Evolutionary conservation across 2,888 invertebrate genomes (phyloP).

Genomic region (Meandrusa payeni): DNA sequence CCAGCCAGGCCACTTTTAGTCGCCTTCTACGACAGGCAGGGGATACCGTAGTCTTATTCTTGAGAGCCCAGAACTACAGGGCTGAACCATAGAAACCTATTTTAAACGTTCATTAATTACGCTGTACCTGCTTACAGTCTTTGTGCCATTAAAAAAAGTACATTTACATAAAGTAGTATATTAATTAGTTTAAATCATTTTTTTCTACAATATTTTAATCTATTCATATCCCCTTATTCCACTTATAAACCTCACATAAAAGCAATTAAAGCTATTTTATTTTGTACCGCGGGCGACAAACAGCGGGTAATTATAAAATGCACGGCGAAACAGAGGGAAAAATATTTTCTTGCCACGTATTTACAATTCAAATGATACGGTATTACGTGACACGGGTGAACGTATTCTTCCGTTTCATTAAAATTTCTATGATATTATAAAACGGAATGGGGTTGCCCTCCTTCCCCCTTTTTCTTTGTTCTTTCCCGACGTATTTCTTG

Average conservation of each 20-base stretch:
- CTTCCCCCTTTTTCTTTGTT: constrained; percentile 9
- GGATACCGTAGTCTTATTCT: too few species aligned
- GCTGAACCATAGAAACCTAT: too few species aligned
- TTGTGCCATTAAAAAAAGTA: too few species aligned
- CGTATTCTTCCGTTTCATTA: constrained; percentile 16
- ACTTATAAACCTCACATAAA: constrained; percentile 3
- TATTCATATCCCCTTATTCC: too few species aligned
- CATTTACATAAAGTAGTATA: too few species aligned
- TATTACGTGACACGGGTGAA: constrained; percentile 12
- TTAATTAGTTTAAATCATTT: too few species aligned
- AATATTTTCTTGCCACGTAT: constrained; percentile 16
- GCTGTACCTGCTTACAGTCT: too few species aligned
- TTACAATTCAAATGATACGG: constrained; percentile 16
- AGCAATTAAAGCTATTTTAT: constrained; percentile 3
- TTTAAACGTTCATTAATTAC: too few species aligned
- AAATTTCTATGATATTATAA: constrained; percentile 18
- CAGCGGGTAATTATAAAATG: constrained; percentile 13
- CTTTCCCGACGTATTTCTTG: background rate
- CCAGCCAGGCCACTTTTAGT: too few species aligned
- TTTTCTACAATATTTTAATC: too few species aligned
- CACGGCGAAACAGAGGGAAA: constrained; percentile 13
- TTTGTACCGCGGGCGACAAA: constrained; percentile 1
- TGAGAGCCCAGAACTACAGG: too few species aligned
- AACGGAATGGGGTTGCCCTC: constrained; percentile 8
- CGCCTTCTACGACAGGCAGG: too few species aligned